Evolutionary conservation across 2,888 invertebrate genomes (phyloP).

Genomic region (Arenicola marina): DNA sequence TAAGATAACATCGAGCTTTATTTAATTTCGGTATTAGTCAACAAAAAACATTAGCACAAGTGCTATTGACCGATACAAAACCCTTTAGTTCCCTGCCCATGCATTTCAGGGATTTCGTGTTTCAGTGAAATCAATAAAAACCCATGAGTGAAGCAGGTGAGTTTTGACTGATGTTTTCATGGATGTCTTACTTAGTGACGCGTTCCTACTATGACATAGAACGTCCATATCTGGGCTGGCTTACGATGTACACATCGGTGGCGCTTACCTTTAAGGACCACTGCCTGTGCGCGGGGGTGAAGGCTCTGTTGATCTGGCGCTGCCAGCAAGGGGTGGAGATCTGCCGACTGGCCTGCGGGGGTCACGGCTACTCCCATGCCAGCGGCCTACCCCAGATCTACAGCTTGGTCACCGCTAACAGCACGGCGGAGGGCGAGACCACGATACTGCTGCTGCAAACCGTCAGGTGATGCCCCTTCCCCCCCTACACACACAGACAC

Average conservation of each 20-base stretch:
- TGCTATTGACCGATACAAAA: too few species aligned
- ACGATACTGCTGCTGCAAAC: constrained; percentile 3
- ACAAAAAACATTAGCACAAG: too few species aligned
- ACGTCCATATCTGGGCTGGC: too few species aligned
- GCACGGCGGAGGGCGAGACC: constrained; percentile 3
- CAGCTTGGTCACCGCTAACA: neutral
- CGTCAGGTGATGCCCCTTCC: too few species aligned
- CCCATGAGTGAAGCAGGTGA: neutral
- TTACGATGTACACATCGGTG: too few species aligned
- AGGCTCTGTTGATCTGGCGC: neutral
- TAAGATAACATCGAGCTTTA: too few species aligned
- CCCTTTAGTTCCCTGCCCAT: too few species aligned
- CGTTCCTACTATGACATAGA: neutral
- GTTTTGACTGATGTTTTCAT: neutral
- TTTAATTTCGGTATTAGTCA: too few species aligned
- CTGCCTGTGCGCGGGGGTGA: neutral
- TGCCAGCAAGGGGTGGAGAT: neutral
- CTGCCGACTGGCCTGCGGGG: constrained; percentile 2
- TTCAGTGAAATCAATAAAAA: neutral
- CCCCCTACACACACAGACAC: too few species aligned
- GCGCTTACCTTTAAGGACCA: constrained; percentile 1
- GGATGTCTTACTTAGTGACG: neutral
- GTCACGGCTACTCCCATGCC: constrained; percentile 6
- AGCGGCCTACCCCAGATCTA: neutral
- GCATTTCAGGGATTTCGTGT: too few species aligned